Conservation (phyloP, 2,113 vertebrate genomes). For the Crocuta crocuta region DNA sequence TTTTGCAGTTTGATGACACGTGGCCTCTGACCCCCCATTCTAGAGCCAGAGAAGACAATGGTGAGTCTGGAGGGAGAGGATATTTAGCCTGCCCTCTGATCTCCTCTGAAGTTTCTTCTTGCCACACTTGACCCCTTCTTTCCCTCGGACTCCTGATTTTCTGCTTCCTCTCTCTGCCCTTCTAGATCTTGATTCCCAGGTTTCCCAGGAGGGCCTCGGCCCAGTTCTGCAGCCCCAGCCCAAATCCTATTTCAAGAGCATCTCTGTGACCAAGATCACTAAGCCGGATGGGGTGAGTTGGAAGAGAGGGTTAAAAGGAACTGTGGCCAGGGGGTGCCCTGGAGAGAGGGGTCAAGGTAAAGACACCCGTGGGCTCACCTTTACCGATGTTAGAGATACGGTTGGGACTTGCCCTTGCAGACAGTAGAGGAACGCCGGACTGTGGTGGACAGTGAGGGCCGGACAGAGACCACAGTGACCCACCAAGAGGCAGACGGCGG, state of each 20-base stretch:
- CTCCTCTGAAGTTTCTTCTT: conserved; percentile 66
- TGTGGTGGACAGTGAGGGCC: conserved; percentile 91
- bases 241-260: conserved; percentile 92
- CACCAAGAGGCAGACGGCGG: conserved; percentile 80
- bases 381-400: background rate
- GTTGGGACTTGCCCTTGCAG: conserved; percentile 74
- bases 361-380: background rate
- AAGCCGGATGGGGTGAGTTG: conserved; percentile 93
- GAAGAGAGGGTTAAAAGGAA: background rate
- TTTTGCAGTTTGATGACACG: conserved; percentile 81
- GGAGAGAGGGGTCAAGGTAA: background rate
- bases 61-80: conserved; percentile 76
- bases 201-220: conserved; percentile 84
- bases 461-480: conserved; percentile 90
- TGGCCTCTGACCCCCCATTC: background rate
- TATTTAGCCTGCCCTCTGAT: background rate
- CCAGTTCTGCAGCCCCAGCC: conserved; percentile 77
- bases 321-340: background rate
- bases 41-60: conserved; percentile 83
- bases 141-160: background rate
- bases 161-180: background rate
- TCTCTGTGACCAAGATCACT: conserved; percentile 90
- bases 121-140: background rate
- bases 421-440: conserved; percentile 92
- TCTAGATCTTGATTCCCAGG: conserved; percentile 87